Base-by-base conservation (phyloP, 2,113 vertebrate genomes). In the Scomber colias region DNA sequence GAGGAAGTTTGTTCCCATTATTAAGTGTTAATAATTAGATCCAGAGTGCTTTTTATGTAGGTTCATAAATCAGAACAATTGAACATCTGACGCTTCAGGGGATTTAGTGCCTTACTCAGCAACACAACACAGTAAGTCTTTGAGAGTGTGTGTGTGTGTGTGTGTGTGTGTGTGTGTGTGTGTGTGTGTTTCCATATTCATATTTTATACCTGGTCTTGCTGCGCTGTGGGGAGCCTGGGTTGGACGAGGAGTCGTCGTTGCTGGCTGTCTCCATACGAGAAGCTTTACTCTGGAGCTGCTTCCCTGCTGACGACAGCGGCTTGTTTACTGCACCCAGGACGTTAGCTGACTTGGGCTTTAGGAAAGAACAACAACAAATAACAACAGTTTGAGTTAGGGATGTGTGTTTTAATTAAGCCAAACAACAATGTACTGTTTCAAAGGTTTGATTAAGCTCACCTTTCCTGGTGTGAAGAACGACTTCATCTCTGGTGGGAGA, bases 391-490 rank as follows among this genome's bases (percentile, higher is more conserved):
- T 55, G 1, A 44, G 46, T 21, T 63, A 40, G 35, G 0, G 24
- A 55, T 40, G 35, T 40, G 35, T 7, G 7, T 40, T 40, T 40
- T 9, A 40, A 40, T 40, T 40, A 40, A 40, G 35, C 9, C 7
- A 7, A 7, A 40, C 35, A 40, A 40, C 35, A 31, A 51, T 12
- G 13, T 12, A n/a, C 3, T 4, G 30, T 67, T 55, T 44, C 44
- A 44, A 2, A 44, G 13, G 31, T 24, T 40, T 48, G 12, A n/a
- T 6, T 4, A 1, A 35, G 9, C 57, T 54, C 90, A 99, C 98
- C 96, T 99, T 99, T 93, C 98, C 98, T 77, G 97, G 97, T 69
- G 97, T 97, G 83, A 99, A 99, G 94, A 99, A 98, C 0, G 97
- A 93, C 89, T 99, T 99, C 97, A 99, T 98, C 95, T 99, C 98